A percentile compares a stretch with the other conserved stretches of the same genome.
phyloP scores from a whole-genome alignment of 2,888 invertebrate species.

The Spodoptera littoralis region DNA sequence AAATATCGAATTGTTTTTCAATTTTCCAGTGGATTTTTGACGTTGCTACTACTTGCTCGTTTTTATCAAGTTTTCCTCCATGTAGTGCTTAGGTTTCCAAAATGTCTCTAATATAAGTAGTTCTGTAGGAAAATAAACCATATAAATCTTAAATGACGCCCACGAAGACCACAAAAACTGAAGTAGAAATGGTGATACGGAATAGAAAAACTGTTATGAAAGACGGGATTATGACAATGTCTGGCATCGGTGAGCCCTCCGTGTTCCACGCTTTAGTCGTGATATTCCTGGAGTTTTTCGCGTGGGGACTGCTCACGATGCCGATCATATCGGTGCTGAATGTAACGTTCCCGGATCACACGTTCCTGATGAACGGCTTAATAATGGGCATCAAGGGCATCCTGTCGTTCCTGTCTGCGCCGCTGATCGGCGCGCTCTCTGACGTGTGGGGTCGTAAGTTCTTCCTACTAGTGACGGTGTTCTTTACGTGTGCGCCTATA shows the following conservation, averaged over 20 bases:
- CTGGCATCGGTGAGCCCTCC: conserved; percentile 97
- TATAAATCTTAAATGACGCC: conserved; percentile 90
- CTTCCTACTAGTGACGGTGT: conserved; percentile 98
- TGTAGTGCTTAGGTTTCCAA: conserved; percentile 83
- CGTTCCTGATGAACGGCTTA: conserved; percentile 99
- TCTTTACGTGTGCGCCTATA: conserved; percentile 99
- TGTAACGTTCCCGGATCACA: conserved; percentile 99
- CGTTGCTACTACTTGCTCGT: conserved; percentile 82
- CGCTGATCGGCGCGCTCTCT: conserved; percentile 98
- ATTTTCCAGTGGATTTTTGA: conserved; percentile 86
- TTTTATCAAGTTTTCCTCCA: conserved; percentile 76
- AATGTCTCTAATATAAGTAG: conserved; percentile 84
- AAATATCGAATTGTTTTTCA: conserved; percentile 84
- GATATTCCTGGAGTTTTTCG: conserved; percentile 99
- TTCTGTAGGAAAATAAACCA: conserved; percentile 75
- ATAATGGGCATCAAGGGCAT: conserved; percentile 99
- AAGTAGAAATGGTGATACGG: conserved; percentile 95
- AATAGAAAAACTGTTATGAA: conserved; percentile 95
- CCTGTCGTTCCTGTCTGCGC: conserved; percentile 98
- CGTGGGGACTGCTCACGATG: conserved; percentile 99
- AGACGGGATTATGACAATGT: conserved; percentile 96
- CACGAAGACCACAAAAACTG: conserved; percentile 94
- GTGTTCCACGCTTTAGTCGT: conserved; percentile 99
- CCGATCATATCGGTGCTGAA: conserved; percentile 98
- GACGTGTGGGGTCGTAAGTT: conserved; percentile 99